These are phyloP conservation scores for Oscheius sp. DNA, from an alignment of 1,140 invertebrate genomes.

Conservation along the genomic window DNA sequence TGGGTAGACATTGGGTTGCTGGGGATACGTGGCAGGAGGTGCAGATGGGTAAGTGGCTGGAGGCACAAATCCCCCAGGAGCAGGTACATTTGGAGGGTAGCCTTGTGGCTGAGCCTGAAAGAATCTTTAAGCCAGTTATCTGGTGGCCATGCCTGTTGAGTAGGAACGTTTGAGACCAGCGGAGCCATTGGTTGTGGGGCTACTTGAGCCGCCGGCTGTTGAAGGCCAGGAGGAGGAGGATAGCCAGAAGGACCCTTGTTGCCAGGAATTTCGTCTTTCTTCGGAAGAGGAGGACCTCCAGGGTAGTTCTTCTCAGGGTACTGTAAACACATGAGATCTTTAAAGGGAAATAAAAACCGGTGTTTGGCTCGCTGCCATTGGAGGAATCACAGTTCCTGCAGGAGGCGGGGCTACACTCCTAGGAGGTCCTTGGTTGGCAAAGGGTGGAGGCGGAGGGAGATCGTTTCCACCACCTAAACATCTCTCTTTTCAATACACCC, in stretches of 20 bases:
- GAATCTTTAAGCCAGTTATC: too few relatives aligned
- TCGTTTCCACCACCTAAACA: neutral
- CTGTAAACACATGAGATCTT: neutral
- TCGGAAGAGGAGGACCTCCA: neutral
- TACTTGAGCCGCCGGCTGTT: neutral
- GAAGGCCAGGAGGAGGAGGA: neutral
- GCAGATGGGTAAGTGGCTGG: neutral
- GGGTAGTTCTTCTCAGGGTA: neutral
- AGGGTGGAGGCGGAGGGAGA: neutral
- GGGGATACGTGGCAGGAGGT: neutral
- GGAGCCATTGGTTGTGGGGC: neutral
- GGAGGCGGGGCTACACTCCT: neutral
- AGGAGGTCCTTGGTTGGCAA: neutral
- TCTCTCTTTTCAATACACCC: neutral
- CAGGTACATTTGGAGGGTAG: neutral
- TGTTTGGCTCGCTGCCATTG: neutral
- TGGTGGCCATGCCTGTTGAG: neutral
- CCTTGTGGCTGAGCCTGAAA: too few relatives aligned
- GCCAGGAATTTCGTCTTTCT: neutral
- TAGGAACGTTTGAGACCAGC: neutral
- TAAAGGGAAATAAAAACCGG: neutral
- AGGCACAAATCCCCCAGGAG: neutral
- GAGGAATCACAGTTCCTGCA: neutral
- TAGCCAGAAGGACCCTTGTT: neutral
- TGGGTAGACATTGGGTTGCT: constrained; percentile 1